These are phyloP conservation scores for Ibidorhyncha struthersii DNA, from an alignment of 2,113 vertebrate genomes.

Conservation along the genomic window DNA sequence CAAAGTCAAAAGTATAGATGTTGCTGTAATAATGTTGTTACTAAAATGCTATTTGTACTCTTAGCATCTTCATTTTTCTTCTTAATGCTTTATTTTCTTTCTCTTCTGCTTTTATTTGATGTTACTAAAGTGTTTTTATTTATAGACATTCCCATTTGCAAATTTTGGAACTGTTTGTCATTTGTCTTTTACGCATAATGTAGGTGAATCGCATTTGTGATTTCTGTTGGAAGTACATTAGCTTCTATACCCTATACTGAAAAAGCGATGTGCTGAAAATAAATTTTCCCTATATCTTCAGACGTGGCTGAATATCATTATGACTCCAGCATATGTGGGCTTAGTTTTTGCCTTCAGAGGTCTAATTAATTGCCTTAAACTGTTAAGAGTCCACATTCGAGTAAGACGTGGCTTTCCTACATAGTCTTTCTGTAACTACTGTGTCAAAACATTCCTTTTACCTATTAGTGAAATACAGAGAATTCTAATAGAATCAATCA, in stretches of 20 bases:
- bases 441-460: background rate
- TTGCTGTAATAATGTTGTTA: background rate
- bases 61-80: background rate
- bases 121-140: background rate
- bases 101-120: background rate
- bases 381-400: background rate
- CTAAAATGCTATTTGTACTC: background rate
- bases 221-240: background rate
- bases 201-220: background rate
- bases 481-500: constrained; percentile 10
- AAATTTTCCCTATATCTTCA: background rate
- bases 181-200: background rate
- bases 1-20: background rate
- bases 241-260: background rate
- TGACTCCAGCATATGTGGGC: background rate
- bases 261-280: background rate
- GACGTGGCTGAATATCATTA: background rate
- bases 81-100: background rate
- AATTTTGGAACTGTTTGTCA: background rate
- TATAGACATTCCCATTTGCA: background rate
- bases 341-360: background rate
- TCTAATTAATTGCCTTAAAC: background rate
- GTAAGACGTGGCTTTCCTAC: background rate
- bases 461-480: constrained; percentile 10
- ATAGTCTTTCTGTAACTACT: background rate